Evolutionary conservation across 2,113 vertebrate species (phyloP), one percentile per base, ranked within the genome.

Genomic region (Mormyrus iriodes): DNA sequence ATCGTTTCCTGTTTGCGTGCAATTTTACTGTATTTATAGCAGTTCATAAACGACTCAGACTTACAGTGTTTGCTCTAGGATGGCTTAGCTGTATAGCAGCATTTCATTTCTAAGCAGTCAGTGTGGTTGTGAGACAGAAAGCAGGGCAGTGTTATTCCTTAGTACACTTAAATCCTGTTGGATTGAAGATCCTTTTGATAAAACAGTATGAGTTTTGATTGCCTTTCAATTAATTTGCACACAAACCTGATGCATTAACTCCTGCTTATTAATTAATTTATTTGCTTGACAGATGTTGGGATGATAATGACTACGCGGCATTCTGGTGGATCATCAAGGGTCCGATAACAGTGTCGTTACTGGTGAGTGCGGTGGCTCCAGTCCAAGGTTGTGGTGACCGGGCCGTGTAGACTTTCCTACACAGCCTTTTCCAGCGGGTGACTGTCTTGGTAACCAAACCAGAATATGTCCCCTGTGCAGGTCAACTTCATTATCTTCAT

Each of bases 311-410:
- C 53, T 92, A 92, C 10, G 91, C 93, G 52, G 91, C 90, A 7
- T 92, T 96, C 89, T 96, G 95, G 96, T 96, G 96, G 96, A 96
- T 96, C 65, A 96, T 96, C 89, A 96, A 96, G 92, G 95, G 96
- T 10, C 96, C 96, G 8, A 96, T 96, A 89, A 96, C 95, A 46
- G 93, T 91, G 3, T 95, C 96, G 0, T 91, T 96, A 85, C 92
- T 96, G 93, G 96, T 96, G 91, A 95, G 95, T 94, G 51, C n/a
- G 15, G 5, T n/a, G 19, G n/a, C 27, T 35, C 13, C 0, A 2
- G 49, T 76, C 19, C 12, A 6, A 24, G 24, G 48, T 52, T 6
- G n/a, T 21, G 49, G 84, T 48, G 17, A 44, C 82, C n/a, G 82
- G 44, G 19, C 6, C 5, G 19, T 1, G 10, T n/a, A 21, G 2